Evolutionary conservation across 2,797 vertebrate species (phyloP).

Genomic region (Tokudaia tokunoshimensis): DNA sequence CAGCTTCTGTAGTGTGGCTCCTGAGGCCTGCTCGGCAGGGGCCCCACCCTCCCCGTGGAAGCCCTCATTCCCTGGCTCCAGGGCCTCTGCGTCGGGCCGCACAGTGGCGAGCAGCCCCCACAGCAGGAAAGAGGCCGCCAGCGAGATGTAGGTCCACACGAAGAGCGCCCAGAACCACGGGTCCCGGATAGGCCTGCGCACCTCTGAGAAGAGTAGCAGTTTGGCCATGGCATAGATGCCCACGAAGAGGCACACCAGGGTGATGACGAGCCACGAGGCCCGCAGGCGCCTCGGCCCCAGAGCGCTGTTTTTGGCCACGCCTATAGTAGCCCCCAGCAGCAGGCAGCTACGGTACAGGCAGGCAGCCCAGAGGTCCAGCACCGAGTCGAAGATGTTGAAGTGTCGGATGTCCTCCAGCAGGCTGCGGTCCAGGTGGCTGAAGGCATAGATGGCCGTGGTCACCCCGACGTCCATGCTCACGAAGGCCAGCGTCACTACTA

Average conservation of each 20-base stretch:
- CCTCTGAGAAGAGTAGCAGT: constrained; percentile 94
- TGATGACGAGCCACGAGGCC: constrained; percentile 85
- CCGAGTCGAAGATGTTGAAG: constrained; percentile 92
- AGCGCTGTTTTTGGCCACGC: constrained; percentile 91
- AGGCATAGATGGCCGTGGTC: constrained; percentile 92
- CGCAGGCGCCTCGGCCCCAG: constrained; percentile 91
- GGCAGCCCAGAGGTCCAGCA: constrained; percentile 94
- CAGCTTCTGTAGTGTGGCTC: constrained; percentile 94
- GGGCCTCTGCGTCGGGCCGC: constrained; percentile 75
- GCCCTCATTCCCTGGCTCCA: constrained; percentile 79
- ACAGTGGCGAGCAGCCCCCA: constrained; percentile 92
- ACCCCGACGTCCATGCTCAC: constrained; percentile 89
- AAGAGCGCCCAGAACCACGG: constrained; percentile 95
- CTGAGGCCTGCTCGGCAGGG: constrained; percentile 86
- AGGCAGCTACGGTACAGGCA: constrained; percentile 91
- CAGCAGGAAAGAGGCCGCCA: constrained; percentile 87
- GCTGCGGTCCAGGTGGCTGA: constrained; percentile 85
- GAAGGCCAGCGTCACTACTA: constrained; percentile 89
- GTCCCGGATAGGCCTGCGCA: constrained; percentile 88
- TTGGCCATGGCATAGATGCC: constrained; percentile 93
- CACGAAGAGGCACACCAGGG: constrained; percentile 90
- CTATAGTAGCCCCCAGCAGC: constrained; percentile 92
- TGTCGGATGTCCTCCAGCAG: constrained; percentile 90
- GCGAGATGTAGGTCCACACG: constrained; percentile 92
- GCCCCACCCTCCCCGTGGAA: constrained; percentile 73